Percentiles rank a stretch among this genome's conserved stretches.
These are phyloP conservation scores for Erithacus rubecula DNA, from an alignment of 2,797 vertebrate species.

Conservation along the genomic window DNA sequence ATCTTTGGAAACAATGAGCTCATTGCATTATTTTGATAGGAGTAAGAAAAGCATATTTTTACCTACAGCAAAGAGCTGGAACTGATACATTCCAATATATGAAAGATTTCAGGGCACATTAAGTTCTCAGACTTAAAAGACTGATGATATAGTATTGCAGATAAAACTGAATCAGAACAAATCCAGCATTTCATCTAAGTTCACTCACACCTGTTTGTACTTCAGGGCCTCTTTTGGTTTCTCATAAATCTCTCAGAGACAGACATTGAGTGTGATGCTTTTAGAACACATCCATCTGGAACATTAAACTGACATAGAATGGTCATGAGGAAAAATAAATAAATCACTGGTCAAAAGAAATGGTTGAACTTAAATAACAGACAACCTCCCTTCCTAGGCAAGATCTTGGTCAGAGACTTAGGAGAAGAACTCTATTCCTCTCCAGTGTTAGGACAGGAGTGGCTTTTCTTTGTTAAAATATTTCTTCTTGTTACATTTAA, in stretches of 20 bases:
- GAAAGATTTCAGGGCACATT: neutral
- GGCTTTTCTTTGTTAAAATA: neutral
- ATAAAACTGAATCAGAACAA: neutral
- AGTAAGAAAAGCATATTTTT: slow-evolving; percentile 15
- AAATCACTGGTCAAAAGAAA: neutral
- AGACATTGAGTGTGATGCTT: neutral
- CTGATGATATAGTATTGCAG: neutral
- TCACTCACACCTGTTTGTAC: neutral
- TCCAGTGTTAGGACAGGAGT: neutral
- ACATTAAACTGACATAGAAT: neutral
- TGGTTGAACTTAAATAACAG: neutral
- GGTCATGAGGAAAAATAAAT: neutral
- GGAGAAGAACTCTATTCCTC: neutral
- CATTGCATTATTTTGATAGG: neutral
- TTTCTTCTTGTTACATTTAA: neutral
- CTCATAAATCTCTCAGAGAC: neutral
- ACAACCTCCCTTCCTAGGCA: neutral
- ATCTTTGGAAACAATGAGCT: neutral
- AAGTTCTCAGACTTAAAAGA: neutral
- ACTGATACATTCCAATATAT: neutral
- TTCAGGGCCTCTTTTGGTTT: neutral
- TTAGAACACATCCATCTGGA: neutral
- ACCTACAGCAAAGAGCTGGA: neutral
- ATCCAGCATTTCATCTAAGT: neutral
- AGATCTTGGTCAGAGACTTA: neutral